Base-by-base conservation (phyloP, 1,140 invertebrate species). In the Drosophila asahinai region DNA sequence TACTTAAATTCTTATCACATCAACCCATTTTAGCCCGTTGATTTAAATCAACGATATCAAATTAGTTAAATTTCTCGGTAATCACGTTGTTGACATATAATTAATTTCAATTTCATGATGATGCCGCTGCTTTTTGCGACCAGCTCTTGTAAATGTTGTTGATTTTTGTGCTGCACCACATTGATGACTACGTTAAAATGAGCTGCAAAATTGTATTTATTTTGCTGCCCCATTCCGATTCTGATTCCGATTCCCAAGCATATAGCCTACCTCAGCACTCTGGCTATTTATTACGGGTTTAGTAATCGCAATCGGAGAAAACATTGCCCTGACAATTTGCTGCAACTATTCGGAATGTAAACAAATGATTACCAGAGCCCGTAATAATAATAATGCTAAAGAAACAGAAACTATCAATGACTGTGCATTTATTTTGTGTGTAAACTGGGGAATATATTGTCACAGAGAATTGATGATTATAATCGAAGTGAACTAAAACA, bases 11-110 rank as follows among this genome's bases (percentile, higher is more conserved):
- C 36, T 17, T 73, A 73, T 73, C 68, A 61, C 36, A 52, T 67
- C 52, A 70, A 30, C 30, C 51, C 54, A 33, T 55, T 54, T 54
- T 11, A n/a, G 38, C 40, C 42, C 19, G 2, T 25, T 42, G 7
- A 30, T 42, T 43, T 40, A 60, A 77, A 42, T 61, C 45, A 42
- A 17, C 45, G 30, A 36, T 55, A 64, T 73, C 70, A 51, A 73
- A 73, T 73, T 73, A 73, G 70, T 73, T 73, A 51, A 61, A 73
- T 73, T 73, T 73, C 67, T 36, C 70, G 51, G 70, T 71, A 73
- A 73, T 73, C 70, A 71, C 68, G 52, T 59, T 79, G 76, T 79
- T 79, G 76, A 79, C 76, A 79, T 78, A 79, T 79, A 79, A 79
- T 79, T 79, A 79, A 79, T 79, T 79, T 64, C 59, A 58, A 64